Conservation (phyloP, 2,113 vertebrate genomes). For the Semicossyphus pulcher region DNA sequence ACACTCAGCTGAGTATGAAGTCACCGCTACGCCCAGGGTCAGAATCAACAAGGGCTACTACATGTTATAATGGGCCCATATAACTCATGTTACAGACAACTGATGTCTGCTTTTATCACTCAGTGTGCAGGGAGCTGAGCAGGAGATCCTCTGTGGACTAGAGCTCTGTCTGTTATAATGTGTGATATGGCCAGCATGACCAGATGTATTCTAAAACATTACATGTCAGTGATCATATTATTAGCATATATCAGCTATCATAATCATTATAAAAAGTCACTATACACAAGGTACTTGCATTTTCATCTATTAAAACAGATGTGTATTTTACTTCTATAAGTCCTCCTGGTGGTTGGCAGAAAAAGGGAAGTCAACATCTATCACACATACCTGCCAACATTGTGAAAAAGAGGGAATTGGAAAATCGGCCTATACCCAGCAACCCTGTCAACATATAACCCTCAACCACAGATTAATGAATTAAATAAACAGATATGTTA, state of each 20-base stretch:
- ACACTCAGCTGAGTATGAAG: slow-evolving; percentile 64
- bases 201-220: slow-evolving; percentile 8
- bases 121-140: not conserved
- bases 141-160: not conserved
- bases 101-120: slow-evolving; percentile 46
- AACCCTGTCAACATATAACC: too few species aligned
- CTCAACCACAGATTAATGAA: too few species aligned
- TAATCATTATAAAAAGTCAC: not conserved
- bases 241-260: too few species aligned
- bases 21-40: slow-evolving; percentile 36
- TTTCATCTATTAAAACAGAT: too few species aligned
- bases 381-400: too few species aligned
- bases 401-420: too few species aligned
- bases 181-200: not conserved
- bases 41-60: slow-evolving; percentile 52
- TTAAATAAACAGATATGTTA: too few species aligned
- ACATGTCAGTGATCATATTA: not conserved
- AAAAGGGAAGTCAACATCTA: too few species aligned
- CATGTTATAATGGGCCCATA: slow-evolving; percentile 51
- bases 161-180: slow-evolving; percentile 14
- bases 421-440: too few species aligned
- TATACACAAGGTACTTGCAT: not conserved
- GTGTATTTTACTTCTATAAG: too few species aligned
- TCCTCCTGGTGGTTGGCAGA: too few species aligned
- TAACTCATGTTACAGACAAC: slow-evolving; percentile 59